Base-by-base conservation (phyloP, 2,888 invertebrate species). In the Malachius bipustulatus region DNA sequence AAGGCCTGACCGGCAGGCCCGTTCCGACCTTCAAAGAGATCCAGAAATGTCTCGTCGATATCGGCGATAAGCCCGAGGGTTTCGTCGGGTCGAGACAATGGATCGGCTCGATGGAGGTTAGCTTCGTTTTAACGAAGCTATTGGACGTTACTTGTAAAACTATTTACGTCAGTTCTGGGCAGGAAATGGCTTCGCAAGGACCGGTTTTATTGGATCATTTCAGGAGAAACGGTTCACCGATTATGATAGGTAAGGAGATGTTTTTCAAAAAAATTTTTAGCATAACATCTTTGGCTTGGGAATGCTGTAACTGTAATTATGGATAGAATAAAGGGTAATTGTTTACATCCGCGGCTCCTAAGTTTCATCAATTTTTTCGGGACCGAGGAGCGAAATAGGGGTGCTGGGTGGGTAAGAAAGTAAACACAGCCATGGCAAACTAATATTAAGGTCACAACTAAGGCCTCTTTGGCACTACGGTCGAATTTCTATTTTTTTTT, bases 61-160 rank as follows among this genome's bases (percentile, higher is more conserved):
- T 98, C 48, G 90, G 90, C 9, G 98, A 99, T 60, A 98, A 98
- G 62, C 79, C 81, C 2, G 57, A 73, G 1, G 71, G 70, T 32
- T 97, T 99, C 64, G 66, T 94, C 31, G 90, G 88, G 13, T 91
- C 93, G 1, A 77, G 75, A 39, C 82, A 93, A 56, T 98, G 98
- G 98, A 97, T 99, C 56, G 98, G 98, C 4, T 96, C 96, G 0
- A 88, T 89, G 3, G 98, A 99, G 71, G 89, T 98, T 9, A 81
- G 84, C 62, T 96, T 83, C 67, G 88, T 89, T 41, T 64, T 98
- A 41, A 83, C 90, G 55, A 76, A 82, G 16, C 65, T 91, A 38
- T 64, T 89, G 4, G 76, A 77, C 30, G 69, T 90, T 0, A 74
- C 79, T 32, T 76, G 77, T 1, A 82, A 82, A 59, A 87, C 97